phyloP scores from a whole-genome alignment of 2,888 invertebrate genomes.

The Leptothorax acervorum region DNA sequence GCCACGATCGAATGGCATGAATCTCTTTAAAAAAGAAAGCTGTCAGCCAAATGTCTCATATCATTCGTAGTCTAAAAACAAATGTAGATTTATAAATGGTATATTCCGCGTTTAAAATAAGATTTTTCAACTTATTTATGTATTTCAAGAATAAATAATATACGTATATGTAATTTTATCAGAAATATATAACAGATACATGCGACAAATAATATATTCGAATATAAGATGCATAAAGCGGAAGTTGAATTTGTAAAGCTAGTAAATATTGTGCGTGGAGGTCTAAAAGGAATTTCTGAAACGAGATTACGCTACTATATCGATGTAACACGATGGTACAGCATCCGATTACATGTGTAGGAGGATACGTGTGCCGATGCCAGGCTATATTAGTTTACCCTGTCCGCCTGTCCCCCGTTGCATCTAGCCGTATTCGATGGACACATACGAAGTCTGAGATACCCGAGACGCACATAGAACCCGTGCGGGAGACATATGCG shows the following conservation, averaged over 20 bases:
- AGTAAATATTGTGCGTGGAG: slow-evolving; percentile 10
- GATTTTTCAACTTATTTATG: neutral
- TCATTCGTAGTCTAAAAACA: neutral
- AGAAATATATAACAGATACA: neutral
- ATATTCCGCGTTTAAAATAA: neutral
- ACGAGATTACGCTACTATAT: slow-evolving; percentile 13
- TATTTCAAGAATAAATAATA: neutral
- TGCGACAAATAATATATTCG: neutral
- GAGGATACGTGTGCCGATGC: slow-evolving; percentile 5
- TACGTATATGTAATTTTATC: neutral
- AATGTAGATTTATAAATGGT: neutral
- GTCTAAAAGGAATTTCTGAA: slow-evolving; percentile 1
- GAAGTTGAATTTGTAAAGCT: neutral
- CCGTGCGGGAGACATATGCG: neutral
- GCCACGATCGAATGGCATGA: neutral
- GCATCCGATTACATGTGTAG: neutral
- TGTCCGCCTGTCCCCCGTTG: slow-evolving; percentile 1
- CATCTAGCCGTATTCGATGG: slow-evolving; percentile 12
- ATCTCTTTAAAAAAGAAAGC: neutral
- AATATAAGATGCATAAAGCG: neutral
- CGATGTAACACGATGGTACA: neutral
- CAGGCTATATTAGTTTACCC: slow-evolving; percentile 22
- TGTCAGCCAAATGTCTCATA: neutral
- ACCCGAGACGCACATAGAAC: slow-evolving; percentile 23
- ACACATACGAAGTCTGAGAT: neutral